Base-by-base conservation (phyloP, 2,888 invertebrate genomes). In the Cheilosia soror region DNA sequence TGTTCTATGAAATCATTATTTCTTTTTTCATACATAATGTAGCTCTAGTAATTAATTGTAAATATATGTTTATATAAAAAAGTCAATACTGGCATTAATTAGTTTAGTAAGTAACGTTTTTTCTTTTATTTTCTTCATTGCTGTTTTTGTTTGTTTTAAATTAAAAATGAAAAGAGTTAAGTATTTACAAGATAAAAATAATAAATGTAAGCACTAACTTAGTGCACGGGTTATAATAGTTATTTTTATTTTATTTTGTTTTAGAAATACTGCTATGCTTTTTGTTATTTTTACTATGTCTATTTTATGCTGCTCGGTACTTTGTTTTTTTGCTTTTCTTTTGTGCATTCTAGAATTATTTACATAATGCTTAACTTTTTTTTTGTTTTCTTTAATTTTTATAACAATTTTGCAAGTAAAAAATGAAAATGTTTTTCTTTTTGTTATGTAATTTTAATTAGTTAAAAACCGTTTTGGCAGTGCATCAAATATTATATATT, bases 381-480 rank as follows among this genome's bases (percentile, higher is more conserved):
- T 49, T 58, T 40, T 66, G 53, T 66, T 49, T 63, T 49, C 42
- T 37, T 44, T 58, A 49, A 40, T 40, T 44, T 76, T 60, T 68
- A 55, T 76, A 85, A 85, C 85, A 73, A 81, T 77, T 81, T 81
- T 85, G 85, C 85, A 85, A 80, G 85, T 85, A 85, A 72, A 85
- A 85, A 81, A 85, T 85, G 72, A 85, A 81, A 71, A 81, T 71
- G 29, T 75, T 51, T 75, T 68, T 53, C 37, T 55, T 72, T 42
- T 77, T 73, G 31, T 58, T 51, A 73, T 68, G 55, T 88, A 77
- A 87, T 82, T 87, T 87, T 87, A 85, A 88, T 87, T 85, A 85
- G 87, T 88, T 88, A 88, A 88, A 88, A 88, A 88, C 88, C 88
- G 80, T 88, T 87, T 88, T 88, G 88, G 88, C 88, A 88, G 88